Evolutionary conservation across 2,113 vertebrate species (phyloP), one percentile per base, ranked within the genome.

Genomic region (Anolis carolinensis): DNA sequence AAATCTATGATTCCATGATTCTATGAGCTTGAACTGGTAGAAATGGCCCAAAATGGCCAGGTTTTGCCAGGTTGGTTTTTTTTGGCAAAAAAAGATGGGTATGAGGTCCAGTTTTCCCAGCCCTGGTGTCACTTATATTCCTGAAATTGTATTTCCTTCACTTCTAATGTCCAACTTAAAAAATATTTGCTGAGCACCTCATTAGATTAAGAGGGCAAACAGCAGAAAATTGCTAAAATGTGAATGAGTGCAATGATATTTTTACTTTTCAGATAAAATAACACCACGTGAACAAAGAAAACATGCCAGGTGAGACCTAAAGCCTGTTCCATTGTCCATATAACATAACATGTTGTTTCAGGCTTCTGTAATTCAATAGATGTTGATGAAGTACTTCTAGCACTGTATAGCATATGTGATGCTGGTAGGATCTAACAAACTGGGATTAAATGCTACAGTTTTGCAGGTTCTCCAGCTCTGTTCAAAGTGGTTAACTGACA

Each of bases 191-290:
- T 81, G 63, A 68, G 4, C 8, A 68, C 48, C n/a, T 30, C 4
- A 0, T 36, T 72, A 11, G 1, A 50, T 5, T 30, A 79, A 76
- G 39, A 2, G 7, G 0, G 0, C 0, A 4, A 44, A 13, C 48
- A 30, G 23, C 59, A 48, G 48, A 68, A 72, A 36, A 76, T 72
- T n/a, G 2, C 3, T 8, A 63, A 34, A 59, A 0, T 6, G 3
- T 82, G 20, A 36, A n/a, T 30, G 59, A 85, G 74, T 50, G n/a
- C 65, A 73, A 81, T 79, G 48, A 79, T 14, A 87, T 89, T 88
- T 84, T 81, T 77, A 44, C 48, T 65, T 0, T 3, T 36, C 55
- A 89, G 89, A n/a, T 85, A 85, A 89, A 88, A 74, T 48, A 70
- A 30, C 81, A 36, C 83, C 73, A 27, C 86, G 44, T 82, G 74